phyloP scores from a whole-genome alignment of 2,888 invertebrate species.

The Ichneumoninae sp. region DNA sequence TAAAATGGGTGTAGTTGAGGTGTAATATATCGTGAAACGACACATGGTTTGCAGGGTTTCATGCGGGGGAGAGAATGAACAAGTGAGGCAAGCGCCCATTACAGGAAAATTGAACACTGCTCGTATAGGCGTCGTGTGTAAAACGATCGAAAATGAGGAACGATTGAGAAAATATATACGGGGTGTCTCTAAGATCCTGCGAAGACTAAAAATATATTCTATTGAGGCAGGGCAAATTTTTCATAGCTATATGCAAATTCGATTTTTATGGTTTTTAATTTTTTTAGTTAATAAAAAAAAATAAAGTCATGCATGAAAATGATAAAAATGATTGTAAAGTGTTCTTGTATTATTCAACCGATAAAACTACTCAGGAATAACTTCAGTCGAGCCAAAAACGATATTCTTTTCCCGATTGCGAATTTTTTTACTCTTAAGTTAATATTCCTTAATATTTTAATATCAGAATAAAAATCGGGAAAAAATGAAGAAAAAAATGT shows the following conservation, averaged over 20 bases:
- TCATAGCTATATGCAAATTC: background rate
- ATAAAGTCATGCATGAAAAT: background rate
- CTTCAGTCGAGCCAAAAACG: no score
- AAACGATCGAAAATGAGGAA: conserved; percentile 29
- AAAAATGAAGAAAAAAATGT: background rate
- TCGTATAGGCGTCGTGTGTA: conserved; percentile 31
- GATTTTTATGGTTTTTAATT: background rate
- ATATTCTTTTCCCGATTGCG: no score
- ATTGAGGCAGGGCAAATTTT: background rate
- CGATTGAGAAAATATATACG: background rate
- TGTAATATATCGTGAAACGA: conserved; percentile 21
- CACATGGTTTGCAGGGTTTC: background rate
- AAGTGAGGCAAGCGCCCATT: conserved; percentile 47
- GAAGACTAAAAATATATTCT: conserved; percentile 16
- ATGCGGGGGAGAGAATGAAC: conserved; percentile 9
- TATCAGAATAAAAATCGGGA: background rate
- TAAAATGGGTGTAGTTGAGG: conserved; percentile 41
- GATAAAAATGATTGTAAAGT: background rate
- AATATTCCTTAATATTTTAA: background rate
- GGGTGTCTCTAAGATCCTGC: background rate
- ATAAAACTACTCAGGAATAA: no score
- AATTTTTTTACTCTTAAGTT: background rate
- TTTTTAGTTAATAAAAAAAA: background rate
- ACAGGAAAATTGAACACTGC: conserved; percentile 52
- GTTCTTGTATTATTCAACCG: background rate